A percentile compares a stretch with the other conserved stretches of the same genome.
Conservation (phyloP, 1,140 invertebrate genomes). For the Drosophila ficusphila region DNA sequence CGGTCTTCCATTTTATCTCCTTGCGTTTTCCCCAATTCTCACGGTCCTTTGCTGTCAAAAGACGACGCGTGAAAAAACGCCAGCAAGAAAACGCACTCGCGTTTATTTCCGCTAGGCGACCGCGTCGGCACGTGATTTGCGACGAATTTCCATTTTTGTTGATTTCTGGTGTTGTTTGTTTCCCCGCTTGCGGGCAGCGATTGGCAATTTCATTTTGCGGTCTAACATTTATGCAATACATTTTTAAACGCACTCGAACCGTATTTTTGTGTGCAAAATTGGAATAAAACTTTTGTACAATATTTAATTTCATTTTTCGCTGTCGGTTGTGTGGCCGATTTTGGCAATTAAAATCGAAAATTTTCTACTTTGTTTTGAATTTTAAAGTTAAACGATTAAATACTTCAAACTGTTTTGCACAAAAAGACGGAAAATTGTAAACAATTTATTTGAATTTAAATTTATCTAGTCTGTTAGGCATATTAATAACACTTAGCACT, state of each 20-base stretch:
- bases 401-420: too few relatives aligned
- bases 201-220: constrained; percentile 70
- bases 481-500: too few relatives aligned
- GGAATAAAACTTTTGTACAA: neutral
- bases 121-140: constrained; percentile 66
- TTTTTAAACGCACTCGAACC: constrained; percentile 27
- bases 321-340: constrained; percentile 24
- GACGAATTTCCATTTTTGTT: constrained; percentile 54
- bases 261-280: constrained; percentile 8
- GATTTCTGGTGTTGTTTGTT: constrained; percentile 32
- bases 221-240: constrained; percentile 64
- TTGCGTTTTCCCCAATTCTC: constrained; percentile 6
- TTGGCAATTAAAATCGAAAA: constrained; percentile 3
- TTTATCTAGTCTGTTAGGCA: too few relatives aligned
- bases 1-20: neutral
- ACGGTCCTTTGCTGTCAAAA: constrained; percentile 38
- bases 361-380: neutral
- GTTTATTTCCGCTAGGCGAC: constrained; percentile 61
- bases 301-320: constrained; percentile 5
- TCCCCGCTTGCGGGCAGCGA: constrained; percentile 31
- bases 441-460: too few relatives aligned
- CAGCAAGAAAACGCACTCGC: constrained; percentile 57
- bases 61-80: constrained; percentile 32
- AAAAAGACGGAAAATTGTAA: too few relatives aligned
- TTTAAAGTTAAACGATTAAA: neutral